A percentile compares a stretch with the other conserved stretches of the same genome.
phyloP scores from a whole-genome alignment of 2,797 vertebrate species.

The Darevskia mixta region DNA sequence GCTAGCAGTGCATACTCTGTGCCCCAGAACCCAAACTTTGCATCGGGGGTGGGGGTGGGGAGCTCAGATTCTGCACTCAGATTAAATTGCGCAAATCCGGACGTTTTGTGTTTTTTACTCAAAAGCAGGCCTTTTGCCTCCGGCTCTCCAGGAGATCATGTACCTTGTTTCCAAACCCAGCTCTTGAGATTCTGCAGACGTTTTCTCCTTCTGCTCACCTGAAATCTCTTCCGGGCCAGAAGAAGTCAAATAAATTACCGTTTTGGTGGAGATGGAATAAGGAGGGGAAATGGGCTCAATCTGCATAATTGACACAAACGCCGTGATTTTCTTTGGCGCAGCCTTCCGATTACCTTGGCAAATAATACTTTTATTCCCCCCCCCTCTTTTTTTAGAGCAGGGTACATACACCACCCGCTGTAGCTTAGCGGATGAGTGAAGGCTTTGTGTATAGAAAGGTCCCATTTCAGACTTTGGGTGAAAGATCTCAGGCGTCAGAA shows the following conservation, averaged over 20 bases:
- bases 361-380: neutral
- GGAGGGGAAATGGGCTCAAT: too few species aligned
- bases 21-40: neutral
- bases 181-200: neutral
- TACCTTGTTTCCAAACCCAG: neutral
- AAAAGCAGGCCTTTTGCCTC: neutral
- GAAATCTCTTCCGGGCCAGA: neutral
- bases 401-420: neutral
- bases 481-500: neutral
- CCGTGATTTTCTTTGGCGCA: neutral
- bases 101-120: neutral
- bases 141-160: neutral
- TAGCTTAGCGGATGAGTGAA: neutral
- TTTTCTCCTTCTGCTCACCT: neutral
- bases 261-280: neutral
- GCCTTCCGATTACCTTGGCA: neutral
- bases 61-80: neutral
- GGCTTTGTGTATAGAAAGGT: neutral
- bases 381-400: neutral
- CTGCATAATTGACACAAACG: neutral
- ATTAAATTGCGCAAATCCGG: neutral
- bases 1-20: too few species aligned
- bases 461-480: neutral
- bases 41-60: neutral
- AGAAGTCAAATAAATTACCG: neutral